phyloP scores from a whole-genome alignment of 2,888 invertebrate species.

The Lasioglossum calceatum region DNA sequence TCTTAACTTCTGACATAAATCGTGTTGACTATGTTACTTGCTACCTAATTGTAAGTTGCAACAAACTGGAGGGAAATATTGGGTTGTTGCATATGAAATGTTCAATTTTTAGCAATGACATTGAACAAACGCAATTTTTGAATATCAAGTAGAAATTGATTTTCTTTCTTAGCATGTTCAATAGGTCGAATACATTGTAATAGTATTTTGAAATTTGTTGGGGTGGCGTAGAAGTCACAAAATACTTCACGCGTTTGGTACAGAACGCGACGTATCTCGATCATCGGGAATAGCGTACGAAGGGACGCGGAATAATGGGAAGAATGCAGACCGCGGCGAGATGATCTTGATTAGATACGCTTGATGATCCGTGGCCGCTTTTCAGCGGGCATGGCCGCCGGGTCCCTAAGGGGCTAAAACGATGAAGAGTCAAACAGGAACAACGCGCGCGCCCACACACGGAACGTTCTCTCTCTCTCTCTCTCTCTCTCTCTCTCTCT shows the following conservation, averaged over 20 bases:
- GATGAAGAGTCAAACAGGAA: slow-evolving; percentile 21
- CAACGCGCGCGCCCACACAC: not conserved
- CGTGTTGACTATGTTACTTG: too few relatives aligned
- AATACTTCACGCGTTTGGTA: too few relatives aligned
- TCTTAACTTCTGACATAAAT: too few relatives aligned
- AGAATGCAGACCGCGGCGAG: not conserved
- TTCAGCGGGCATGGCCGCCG: slow-evolving; percentile 4
- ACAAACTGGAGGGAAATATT: too few relatives aligned
- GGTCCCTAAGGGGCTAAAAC: slow-evolving; percentile 2
- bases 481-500: not conserved
- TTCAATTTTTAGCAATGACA: too few relatives aligned
- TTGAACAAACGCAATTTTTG: not conserved
- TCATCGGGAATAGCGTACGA: not conserved
- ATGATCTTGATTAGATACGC: slow-evolving; percentile 5
- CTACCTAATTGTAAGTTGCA: too few relatives aligned
- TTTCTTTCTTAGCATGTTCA: too few relatives aligned
- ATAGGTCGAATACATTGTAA: too few relatives aligned
- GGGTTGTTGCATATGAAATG: too few relatives aligned
- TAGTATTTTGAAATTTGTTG: too few relatives aligned
- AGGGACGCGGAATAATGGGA: not conserved
- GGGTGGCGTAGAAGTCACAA: too few relatives aligned
- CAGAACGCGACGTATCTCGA: not conserved
- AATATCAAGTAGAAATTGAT: too few relatives aligned
- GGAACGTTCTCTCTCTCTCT: not conserved
- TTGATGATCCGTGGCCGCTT: slow-evolving; percentile 14